Percentiles rank a stretch among this genome's conserved stretches.
phyloP scores from a whole-genome alignment of 1,140 invertebrate genomes.

The Notospermus geniculatus region DNA sequence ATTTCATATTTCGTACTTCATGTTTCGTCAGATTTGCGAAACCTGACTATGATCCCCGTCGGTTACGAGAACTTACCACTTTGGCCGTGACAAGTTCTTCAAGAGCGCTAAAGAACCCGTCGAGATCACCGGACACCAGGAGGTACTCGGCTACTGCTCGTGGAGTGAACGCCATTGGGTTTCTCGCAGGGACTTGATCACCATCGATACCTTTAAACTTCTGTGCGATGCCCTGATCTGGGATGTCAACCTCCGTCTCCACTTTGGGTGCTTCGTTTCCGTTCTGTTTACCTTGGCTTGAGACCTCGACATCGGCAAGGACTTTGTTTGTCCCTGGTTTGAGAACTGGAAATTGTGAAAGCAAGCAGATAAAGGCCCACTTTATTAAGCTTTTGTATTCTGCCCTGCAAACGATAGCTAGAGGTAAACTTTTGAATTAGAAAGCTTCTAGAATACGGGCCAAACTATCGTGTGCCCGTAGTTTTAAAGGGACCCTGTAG shows the following conservation, averaged over 20 bases:
- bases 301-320: not conserved
- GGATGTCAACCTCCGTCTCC: slow-evolving; percentile 3
- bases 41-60: not conserved
- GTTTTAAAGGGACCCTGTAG: too few species aligned
- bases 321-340: slow-evolving; percentile 1
- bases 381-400: too few species aligned
- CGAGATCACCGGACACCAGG: not conserved
- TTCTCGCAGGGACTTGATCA: not conserved
- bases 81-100: not conserved
- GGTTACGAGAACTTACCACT: not conserved
- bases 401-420: too few species aligned
- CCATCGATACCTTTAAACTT: not conserved
- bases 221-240: not conserved
- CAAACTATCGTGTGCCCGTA: too few species aligned
- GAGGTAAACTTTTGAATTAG: too few species aligned
- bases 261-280: not conserved
- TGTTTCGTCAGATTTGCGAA: not conserved
- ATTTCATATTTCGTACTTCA: too few species aligned
- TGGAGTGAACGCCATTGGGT: slow-evolving; percentile 4
- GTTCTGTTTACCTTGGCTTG: not conserved
- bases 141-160: slow-evolving; percentile 1
- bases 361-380: slow-evolving; percentile 3
- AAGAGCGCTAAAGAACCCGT: not conserved
- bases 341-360: not conserved
- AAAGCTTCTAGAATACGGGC: too few species aligned